Evolutionary conservation across 2,113 vertebrate genomes (phyloP).

Genomic region (Carassius carassius): DNA sequence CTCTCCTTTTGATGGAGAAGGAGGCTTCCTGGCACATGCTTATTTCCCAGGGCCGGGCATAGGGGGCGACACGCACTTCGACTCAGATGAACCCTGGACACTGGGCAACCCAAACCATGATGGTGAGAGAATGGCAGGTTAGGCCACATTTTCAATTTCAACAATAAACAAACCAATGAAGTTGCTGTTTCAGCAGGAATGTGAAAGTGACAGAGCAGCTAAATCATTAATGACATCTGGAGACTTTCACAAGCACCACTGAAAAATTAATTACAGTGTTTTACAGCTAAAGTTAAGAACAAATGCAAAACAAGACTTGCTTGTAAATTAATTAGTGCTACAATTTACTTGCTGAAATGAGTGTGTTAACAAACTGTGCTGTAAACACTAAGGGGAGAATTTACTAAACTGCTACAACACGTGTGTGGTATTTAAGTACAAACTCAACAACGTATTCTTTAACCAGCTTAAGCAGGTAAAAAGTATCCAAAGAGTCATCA

Average conservation of each 20-base stretch:
- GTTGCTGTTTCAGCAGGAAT: slow-evolving; percentile 4
- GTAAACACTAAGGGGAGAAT: neutral
- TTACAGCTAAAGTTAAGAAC: neutral
- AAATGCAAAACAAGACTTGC: neutral
- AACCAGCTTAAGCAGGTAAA: neutral
- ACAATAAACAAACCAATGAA: slow-evolving; percentile 9
- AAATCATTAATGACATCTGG: neutral
- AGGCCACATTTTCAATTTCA: slow-evolving; percentile 51
- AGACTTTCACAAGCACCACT: neutral
- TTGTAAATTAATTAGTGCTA: slow-evolving; percentile 1
- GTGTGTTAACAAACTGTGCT: slow-evolving; percentile 3
- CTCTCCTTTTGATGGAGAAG: slow-evolving; percentile 97
- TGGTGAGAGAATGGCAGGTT: slow-evolving; percentile 79
- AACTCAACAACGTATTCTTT: neutral
- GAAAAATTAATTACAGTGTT: neutral
- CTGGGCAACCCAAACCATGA: slow-evolving; percentile 96
- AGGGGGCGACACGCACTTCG: slow-evolving; percentile 97
- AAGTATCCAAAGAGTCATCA: neutral
- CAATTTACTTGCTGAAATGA: slow-evolving; percentile 13
- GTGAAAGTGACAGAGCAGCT: neutral
- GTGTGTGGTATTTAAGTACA: neutral
- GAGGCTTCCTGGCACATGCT: slow-evolving; percentile 95
- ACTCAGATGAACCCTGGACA: slow-evolving; percentile 98
- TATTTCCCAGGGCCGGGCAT: slow-evolving; percentile 98
- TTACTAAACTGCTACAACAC: neutral